Conservation (phyloP, 2,888 invertebrate genomes). For the Tipula helvola region DNA sequence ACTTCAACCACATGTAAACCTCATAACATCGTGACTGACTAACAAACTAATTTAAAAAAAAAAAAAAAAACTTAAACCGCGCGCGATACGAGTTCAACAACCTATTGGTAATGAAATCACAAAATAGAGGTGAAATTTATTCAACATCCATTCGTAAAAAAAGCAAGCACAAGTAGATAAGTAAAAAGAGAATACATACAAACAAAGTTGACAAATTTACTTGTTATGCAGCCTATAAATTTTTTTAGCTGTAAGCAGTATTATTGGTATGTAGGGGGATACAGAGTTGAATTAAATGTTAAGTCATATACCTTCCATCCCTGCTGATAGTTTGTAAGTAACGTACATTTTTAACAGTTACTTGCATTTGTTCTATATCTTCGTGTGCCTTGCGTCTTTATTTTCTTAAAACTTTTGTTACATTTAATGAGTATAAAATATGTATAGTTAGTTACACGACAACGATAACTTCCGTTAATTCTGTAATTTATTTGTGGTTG, state of each 20-base stretch:
- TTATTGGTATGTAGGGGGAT: neutral
- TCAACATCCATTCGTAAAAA: neutral
- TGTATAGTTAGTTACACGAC: neutral
- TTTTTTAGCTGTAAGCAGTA: neutral
- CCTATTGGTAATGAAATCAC: neutral
- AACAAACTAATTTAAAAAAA: neutral
- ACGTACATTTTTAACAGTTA: neutral
- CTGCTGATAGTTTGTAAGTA: neutral
- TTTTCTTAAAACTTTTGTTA: neutral
- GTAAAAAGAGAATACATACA: neutral
- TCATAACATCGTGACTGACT: neutral
- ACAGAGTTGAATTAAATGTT: neutral
- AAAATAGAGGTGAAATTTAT: constrained; percentile 4
- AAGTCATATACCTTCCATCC: neutral
- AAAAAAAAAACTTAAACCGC: neutral
- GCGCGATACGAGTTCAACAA: neutral
- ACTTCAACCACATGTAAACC: neutral
- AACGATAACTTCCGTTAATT: neutral
- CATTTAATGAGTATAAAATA: neutral
- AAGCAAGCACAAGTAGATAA: neutral
- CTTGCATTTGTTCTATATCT: neutral
- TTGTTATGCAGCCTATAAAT: neutral
- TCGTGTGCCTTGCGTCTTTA: neutral
- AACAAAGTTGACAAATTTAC: neutral
- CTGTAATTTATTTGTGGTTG: neutral